Evolutionary conservation across 1,140 invertebrate genomes (phyloP).

Genomic region (Diachasmimorpha longicaudata): DNA sequence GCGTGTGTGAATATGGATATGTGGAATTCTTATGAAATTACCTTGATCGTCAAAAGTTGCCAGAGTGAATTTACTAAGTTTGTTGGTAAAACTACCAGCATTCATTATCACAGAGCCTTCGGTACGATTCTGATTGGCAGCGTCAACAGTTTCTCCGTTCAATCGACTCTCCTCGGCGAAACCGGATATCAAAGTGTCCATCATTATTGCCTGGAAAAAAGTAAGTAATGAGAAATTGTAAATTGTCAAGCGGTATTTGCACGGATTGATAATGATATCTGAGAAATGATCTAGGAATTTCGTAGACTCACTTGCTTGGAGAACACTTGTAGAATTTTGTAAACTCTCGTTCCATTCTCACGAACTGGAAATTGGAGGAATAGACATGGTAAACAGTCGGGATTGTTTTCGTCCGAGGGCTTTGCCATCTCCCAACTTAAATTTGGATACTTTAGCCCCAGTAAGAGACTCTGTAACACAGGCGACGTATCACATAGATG

Average conservation of each 20-base stretch:
- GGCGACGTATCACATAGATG: slow-evolving; percentile 8
- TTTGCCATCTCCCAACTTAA: slow-evolving; percentile 89
- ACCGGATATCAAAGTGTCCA: slow-evolving; percentile 88
- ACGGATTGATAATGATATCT: no score
- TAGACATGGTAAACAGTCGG: slow-evolving; percentile 86
- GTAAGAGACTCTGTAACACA: slow-evolving; percentile 74
- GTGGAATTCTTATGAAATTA: slow-evolving; percentile 52
- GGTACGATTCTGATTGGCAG: slow-evolving; percentile 49
- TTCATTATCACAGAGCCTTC: slow-evolving; percentile 61
- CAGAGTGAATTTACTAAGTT: slow-evolving; percentile 82
- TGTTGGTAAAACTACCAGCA: slow-evolving; percentile 74
- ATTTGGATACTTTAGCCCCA: slow-evolving; percentile 86
- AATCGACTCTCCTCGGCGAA: slow-evolving; percentile 79
- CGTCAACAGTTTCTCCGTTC: slow-evolving; percentile 54
- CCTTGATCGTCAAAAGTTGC: slow-evolving; percentile 89
- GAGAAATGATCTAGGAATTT: background rate
- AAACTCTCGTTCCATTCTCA: slow-evolving; percentile 83
- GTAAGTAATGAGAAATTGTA: background rate
- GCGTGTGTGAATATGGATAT: no score
- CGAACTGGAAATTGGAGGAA: slow-evolving; percentile 88
- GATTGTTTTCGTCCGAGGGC: slow-evolving; percentile 82
- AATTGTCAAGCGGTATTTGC: no score
- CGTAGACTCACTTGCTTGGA: slow-evolving; percentile 72
- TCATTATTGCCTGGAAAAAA: slow-evolving; percentile 74
- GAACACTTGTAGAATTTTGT: slow-evolving; percentile 87